phyloP scores from a whole-genome alignment of 2,888 invertebrate species.

The Scrobipalpa costella region DNA sequence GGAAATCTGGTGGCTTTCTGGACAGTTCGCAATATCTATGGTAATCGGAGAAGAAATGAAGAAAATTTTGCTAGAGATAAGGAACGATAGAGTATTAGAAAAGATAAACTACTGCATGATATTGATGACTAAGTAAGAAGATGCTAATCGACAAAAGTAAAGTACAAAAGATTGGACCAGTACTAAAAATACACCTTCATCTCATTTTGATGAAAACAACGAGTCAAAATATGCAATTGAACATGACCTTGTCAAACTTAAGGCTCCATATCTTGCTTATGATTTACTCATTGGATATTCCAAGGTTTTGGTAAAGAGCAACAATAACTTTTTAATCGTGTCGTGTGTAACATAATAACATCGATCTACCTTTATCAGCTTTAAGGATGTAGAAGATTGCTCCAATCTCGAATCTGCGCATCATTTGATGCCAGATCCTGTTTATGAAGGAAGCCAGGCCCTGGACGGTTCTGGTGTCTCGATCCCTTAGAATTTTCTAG shows the following conservation, averaged over 20 bases:
- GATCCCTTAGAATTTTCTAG: background rate
- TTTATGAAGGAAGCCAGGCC: background rate
- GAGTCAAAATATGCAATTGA: too few species aligned
- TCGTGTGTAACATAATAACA: background rate
- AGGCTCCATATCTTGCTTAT: too few species aligned
- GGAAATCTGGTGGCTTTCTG: conserved; percentile 29
- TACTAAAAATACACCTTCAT: too few species aligned
- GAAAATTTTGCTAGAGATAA: background rate
- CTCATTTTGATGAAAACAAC: too few species aligned
- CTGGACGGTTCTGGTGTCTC: background rate
- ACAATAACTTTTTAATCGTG: background rate
- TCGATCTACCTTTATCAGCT: background rate
- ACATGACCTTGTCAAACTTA: too few species aligned
- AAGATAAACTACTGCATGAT: too few species aligned
- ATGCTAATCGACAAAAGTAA: too few species aligned
- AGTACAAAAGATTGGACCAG: too few species aligned
- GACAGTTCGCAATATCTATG: conserved; percentile 18
- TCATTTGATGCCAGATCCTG: background rate
- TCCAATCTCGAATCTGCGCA: background rate
- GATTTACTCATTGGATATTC: too few species aligned
- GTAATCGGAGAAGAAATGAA: background rate
- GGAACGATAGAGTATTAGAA: too few species aligned
- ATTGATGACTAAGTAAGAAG: too few species aligned
- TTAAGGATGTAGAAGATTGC: background rate
- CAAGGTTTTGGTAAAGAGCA: too few species aligned